Evolutionary conservation across 2,113 vertebrate genomes (phyloP), one percentile per base, ranked within the genome.

Genomic region (Nycticorax nycticorax): DNA sequence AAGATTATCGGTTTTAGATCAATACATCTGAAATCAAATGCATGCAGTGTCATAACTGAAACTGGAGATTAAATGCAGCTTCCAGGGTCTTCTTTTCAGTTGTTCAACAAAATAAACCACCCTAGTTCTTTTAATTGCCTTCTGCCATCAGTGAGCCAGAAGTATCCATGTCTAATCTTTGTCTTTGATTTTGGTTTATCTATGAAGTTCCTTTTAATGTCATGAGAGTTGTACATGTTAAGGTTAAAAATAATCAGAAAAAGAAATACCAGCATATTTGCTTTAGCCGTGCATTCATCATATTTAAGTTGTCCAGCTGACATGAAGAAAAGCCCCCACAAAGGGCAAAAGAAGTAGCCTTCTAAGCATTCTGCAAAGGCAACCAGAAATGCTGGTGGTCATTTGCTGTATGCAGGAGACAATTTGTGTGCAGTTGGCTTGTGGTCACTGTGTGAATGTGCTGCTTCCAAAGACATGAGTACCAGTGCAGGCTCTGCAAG

Each of bases 1-100:
- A 24, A 62, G 10, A 89, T 67, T 11, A 89, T 55, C 9, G 59
- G 32, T 56, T 96, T 80, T 79, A 85, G 37, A 84, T 89, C 94
- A 88, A 27, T 57, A 73, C 10, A 30, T 33, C 32, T 57, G 48
- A 79, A 85, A 39, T 37, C 15, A 72, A 76, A 79, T 7, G 64
- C n/a, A 37, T 3, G 4, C 13, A 57, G 15, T 56, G 10, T 35
- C 33, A 11, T 60, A 45, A 91, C 27, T 47, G 23, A 64, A 88
- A 64, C 23, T 74, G 18, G 32, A 80, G 32, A 71, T n/a, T 35
- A 73, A 85, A 82, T 63, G 10, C 9, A 73, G 8, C 30, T 83
- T 85, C 35, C 47, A 88, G 10, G 18, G 10, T 72, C 39, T 18
- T 50, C 26, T 76, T 89, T 74, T 85, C 33, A 43, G 48, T 9